Evolutionary conservation across 1,140 invertebrate genomes (phyloP).

Genomic region (Globodera ellingtonae): DNA sequence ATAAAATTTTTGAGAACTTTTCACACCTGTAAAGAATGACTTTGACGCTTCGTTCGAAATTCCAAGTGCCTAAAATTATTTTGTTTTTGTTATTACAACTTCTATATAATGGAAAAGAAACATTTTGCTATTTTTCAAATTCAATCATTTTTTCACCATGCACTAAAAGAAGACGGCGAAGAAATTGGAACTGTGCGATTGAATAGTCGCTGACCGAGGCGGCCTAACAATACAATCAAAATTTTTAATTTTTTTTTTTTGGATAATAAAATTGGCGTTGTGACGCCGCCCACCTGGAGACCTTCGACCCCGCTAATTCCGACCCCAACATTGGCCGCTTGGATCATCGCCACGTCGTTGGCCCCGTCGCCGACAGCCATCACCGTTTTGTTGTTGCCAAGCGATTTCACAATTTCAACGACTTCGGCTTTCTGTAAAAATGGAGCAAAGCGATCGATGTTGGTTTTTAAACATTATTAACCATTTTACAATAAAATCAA

Average conservation of each 20-base stretch:
- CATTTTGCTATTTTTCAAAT: too few species aligned
- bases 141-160: conserved; percentile 71
- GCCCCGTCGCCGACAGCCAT: conserved; percentile 98
- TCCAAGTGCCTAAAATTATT: conserved; percentile 78
- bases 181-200: conserved; percentile 80
- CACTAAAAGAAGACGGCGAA: conserved; percentile 86
- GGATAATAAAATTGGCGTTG: neutral
- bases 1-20: too few species aligned
- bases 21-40: conserved; percentile 82
- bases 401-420: conserved; percentile 88
- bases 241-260: neutral
- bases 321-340: conserved; percentile 77
- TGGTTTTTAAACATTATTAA: too few species aligned
- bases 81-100: neutral
- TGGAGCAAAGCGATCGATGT: too few species aligned
- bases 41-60: conserved; percentile 93
- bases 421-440: conserved; percentile 81
- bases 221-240: conserved; percentile 68
- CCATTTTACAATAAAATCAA: too few species aligned
- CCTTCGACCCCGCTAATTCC: conserved; percentile 98
- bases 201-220: conserved; percentile 87
- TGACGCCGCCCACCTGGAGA: conserved; percentile 72
- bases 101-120: too few species aligned
- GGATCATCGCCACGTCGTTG: conserved; percentile 99
- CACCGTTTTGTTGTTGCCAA: conserved; percentile 76